Base-by-base conservation (phyloP, 2,797 vertebrate species). In the Myotis vivesi region DNA sequence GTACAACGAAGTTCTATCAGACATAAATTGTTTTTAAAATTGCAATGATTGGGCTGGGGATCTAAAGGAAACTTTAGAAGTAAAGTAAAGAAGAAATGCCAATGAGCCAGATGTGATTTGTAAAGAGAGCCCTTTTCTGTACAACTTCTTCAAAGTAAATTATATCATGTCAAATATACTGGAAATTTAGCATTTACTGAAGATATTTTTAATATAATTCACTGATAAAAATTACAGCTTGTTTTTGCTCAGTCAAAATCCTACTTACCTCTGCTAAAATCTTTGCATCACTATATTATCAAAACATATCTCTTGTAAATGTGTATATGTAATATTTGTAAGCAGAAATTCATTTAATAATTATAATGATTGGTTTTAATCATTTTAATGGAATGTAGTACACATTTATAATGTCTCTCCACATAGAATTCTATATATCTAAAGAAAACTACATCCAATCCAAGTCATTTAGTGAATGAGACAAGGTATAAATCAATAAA, bases 181-280 rank as follows among this genome's bases (percentile, higher is more conserved):
- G 20, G 19, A 44, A 94, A 84, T 72, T 87, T 83, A 89, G 20
- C 73, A 36, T 71, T 87, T 72, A 62, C 6, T 30, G 16, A 46
- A 81, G 73, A 79, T 17, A 57, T 22, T 75, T 71, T 94, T 53
- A 88, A 57, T 33, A 71, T 12, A 94, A 62, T 92, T 83, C n/a
- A 75, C n/a, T 55, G 69, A 95, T 79, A 87, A 95, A 95, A 92
- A 83, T 36, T 73, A 86, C 3, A 77, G 23, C 59, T 92, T 90
- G 20, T 38, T 92, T 92, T 86, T 92, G 66, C 71, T 86, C 36
- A 94, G 62, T 93, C 71, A 79, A 77, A 96, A 81, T 80, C 38
- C 46, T 71, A 68, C 30, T 90, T 93, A 76, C 13, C 38, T 94
- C 46, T 77, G 10, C 64, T 91, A 44, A 86, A 92, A 57, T 80